Percentiles rank a stretch among this genome's conserved stretches.
These are phyloP conservation scores for Todus mexicanus DNA, from an alignment of 2,797 vertebrate genomes.

Conservation along the genomic window DNA sequence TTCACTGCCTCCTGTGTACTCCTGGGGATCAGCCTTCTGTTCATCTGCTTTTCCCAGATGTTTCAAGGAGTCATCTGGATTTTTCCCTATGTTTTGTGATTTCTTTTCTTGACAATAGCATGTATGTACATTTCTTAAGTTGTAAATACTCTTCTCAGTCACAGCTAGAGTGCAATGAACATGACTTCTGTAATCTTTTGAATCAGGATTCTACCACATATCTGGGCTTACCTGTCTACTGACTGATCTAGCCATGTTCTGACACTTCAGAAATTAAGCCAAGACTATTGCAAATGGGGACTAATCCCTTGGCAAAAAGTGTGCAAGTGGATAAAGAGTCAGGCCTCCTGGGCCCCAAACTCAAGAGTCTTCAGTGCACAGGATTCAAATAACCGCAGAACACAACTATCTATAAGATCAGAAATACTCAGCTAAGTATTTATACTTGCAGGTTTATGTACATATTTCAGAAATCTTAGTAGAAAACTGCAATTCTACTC, in stretches of 20 bases:
- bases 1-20: background rate
- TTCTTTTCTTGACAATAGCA: background rate
- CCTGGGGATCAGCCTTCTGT: background rate
- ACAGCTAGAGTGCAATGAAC: background rate
- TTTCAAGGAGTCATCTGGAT: background rate
- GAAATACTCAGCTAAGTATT: background rate
- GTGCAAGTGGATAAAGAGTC: background rate
- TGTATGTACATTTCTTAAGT: background rate
- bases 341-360: background rate
- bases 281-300: background rate
- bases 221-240: background rate
- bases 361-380: background rate
- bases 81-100: background rate
- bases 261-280: background rate
- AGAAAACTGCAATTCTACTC: background rate
- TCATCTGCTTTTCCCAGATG: background rate
- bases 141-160: background rate
- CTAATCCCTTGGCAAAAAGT: background rate
- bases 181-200: background rate
- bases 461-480: background rate
- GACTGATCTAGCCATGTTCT: background rate
- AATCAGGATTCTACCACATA: background rate
- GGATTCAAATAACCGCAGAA: background rate
- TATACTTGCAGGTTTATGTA: background rate
- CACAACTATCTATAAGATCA: background rate